Conservation (phyloP, 1,140 invertebrate species). For the Drosophila kanapiae region DNA sequence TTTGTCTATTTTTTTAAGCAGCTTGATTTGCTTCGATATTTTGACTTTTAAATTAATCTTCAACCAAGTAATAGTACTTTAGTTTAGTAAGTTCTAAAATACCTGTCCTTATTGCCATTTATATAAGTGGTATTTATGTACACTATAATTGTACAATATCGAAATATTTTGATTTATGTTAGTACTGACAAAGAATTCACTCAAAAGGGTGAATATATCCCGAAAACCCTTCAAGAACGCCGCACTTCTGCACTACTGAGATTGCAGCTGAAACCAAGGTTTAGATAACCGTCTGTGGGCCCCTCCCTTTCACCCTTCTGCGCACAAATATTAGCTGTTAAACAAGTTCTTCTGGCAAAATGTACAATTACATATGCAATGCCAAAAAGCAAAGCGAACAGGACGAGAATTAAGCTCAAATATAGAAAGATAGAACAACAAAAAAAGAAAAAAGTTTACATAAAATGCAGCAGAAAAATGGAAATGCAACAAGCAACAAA, state of each 20-base stretch:
- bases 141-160: no score
- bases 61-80: neutral
- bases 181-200: neutral
- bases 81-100: no score
- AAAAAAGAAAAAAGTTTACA: slow-evolving; percentile 37
- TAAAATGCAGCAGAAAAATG: slow-evolving; percentile 52
- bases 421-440: slow-evolving; percentile 5
- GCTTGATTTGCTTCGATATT: neutral
- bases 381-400: slow-evolving; percentile 50
- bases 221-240: no score
- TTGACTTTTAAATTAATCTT: neutral
- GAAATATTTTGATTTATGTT: neutral
- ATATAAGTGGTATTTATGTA: no score
- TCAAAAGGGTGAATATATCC: neutral
- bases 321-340: slow-evolving; percentile 60
- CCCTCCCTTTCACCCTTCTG: neutral
- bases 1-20: no score
- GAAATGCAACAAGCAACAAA: slow-evolving; percentile 66
- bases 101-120: no score
- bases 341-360: slow-evolving; percentile 46
- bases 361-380: slow-evolving; percentile 72
- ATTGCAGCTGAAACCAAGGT: slow-evolving; percentile 12
- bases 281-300: slow-evolving; percentile 44
- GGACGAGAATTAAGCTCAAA: slow-evolving; percentile 23
- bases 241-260: neutral